These are phyloP conservation scores for Thermophis baileyi DNA, from an alignment of 2,113 vertebrate species.

Conservation along the genomic window DNA sequence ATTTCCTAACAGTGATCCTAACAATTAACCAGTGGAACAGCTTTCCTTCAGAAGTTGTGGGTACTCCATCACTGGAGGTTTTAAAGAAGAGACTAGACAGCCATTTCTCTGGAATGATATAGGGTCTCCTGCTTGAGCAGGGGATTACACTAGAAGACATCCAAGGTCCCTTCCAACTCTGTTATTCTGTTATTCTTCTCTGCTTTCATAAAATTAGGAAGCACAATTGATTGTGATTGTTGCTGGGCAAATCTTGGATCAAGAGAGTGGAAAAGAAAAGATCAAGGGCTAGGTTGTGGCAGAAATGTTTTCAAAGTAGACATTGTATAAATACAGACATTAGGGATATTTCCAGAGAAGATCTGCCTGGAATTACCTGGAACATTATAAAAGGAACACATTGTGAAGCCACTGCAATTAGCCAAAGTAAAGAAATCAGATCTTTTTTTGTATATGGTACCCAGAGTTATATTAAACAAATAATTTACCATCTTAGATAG, in stretches of 20 bases:
- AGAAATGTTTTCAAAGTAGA: not conserved
- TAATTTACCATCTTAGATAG: not conserved
- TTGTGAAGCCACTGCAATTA: not conserved
- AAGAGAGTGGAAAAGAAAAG: not conserved
- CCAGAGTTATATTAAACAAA: not conserved
- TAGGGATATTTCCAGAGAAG: not conserved
- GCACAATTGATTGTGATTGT: not conserved
- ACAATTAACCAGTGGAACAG: not conserved
- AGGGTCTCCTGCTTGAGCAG: not conserved
- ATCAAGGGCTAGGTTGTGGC: not conserved
- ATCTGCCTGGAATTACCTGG: not conserved
- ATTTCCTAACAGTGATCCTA: not conserved
- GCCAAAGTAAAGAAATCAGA: not conserved
- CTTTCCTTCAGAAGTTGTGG: not conserved
- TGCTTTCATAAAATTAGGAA: not conserved
- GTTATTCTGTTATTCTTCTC: not conserved
- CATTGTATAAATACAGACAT: not conserved
- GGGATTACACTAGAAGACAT: not conserved
- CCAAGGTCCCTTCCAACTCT: no score
- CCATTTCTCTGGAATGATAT: no score
- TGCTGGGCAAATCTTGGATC: not conserved
- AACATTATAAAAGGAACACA: not conserved
- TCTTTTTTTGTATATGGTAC: not conserved
- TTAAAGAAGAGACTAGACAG: not conserved
- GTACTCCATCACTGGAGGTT: not conserved